Evolutionary conservation across 2,888 invertebrate genomes (phyloP).

Genomic region (Autographa gamma): DNA sequence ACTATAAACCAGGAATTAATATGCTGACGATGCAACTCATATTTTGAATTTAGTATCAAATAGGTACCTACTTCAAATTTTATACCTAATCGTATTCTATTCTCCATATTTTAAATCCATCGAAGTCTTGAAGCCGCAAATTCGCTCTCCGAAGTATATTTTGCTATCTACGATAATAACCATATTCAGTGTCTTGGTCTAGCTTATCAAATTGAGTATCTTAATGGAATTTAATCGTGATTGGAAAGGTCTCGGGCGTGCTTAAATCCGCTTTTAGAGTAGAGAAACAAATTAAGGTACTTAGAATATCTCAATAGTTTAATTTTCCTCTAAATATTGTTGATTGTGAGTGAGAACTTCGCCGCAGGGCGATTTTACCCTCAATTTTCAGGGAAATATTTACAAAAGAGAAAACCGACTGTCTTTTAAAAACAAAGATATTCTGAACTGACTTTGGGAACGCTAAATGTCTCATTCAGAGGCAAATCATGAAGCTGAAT

Average conservation of each 20-base stretch:
- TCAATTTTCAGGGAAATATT: slow-evolving; percentile 4
- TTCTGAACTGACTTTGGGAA: neutral
- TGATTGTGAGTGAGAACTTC: neutral
- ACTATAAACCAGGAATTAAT: neutral
- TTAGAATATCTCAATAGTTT: slow-evolving; percentile 1
- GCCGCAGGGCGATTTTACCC: neutral
- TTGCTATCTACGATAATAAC: slow-evolving; percentile 14
- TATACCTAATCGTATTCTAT: slow-evolving; percentile 1
- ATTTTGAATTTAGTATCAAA: neutral
- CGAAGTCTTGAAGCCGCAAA: slow-evolving; percentile 4
- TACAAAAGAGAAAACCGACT: neutral
- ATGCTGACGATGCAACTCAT: neutral
- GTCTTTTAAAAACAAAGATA: slow-evolving; percentile 1
- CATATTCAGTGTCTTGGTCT: slow-evolving; percentile 35
- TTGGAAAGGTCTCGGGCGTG: slow-evolving; percentile 28
- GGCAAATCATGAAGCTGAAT: neutral
- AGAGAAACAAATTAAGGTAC: slow-evolving; percentile 4
- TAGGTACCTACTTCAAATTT: neutral
- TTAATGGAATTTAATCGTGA: slow-evolving; percentile 37
- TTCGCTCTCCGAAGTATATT: slow-evolving; percentile 18
- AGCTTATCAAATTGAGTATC: slow-evolving; percentile 21
- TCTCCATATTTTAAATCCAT: neutral
- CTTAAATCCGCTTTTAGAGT: neutral
- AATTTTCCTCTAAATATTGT: slow-evolving; percentile 1
- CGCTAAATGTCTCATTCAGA: neutral